These are phyloP conservation scores for Phrixothrix hirtus DNA, from an alignment of 2,888 invertebrate genomes.

Conservation along the genomic window DNA sequence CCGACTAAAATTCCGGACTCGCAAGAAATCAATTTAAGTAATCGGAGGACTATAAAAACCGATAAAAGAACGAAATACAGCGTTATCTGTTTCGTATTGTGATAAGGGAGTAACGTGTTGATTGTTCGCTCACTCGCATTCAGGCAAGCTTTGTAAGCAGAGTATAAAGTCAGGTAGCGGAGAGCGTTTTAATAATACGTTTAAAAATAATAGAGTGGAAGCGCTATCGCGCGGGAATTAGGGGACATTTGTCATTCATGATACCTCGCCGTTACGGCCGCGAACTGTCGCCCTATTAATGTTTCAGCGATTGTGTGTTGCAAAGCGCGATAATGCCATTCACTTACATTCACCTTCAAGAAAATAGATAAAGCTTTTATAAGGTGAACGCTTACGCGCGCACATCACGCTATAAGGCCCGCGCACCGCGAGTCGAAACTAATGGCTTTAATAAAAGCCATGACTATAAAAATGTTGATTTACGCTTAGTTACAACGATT, in stretches of 20 bases:
- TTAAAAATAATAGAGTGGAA: constrained; percentile 41
- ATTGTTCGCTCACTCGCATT: constrained; percentile 39
- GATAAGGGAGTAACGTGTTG: constrained; percentile 50
- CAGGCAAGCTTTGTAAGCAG: constrained; percentile 15
- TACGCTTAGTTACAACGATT: constrained; percentile 56
- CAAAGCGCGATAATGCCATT: constrained; percentile 37
- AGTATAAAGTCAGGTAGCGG: constrained; percentile 19
- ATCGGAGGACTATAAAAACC: no score
- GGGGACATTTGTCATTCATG: constrained; percentile 46
- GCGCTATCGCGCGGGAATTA: constrained; percentile 41
- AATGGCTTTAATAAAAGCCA: constrained; percentile 58
- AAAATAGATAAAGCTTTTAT: constrained; percentile 47
- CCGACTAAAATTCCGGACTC: constrained; percentile 40
- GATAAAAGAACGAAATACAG: no score
- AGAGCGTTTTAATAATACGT: constrained; percentile 44
- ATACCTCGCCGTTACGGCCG: constrained; percentile 31
- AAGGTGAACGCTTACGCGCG: constrained; percentile 45
- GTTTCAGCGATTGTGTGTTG: constrained; percentile 41
- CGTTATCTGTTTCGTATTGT: no score
- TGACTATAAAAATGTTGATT: constrained; percentile 58
- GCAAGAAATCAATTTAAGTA: constrained; percentile 49
- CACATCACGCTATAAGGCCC: constrained; percentile 47
- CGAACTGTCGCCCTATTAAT: constrained; percentile 37
- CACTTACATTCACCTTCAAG: constrained; percentile 36
- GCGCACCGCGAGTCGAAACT: constrained; percentile 49